Percentiles rank a stretch among this genome's conserved stretches.
phyloP scores from a whole-genome alignment of 2,113 vertebrate species.

The Vulpes lagopus region DNA sequence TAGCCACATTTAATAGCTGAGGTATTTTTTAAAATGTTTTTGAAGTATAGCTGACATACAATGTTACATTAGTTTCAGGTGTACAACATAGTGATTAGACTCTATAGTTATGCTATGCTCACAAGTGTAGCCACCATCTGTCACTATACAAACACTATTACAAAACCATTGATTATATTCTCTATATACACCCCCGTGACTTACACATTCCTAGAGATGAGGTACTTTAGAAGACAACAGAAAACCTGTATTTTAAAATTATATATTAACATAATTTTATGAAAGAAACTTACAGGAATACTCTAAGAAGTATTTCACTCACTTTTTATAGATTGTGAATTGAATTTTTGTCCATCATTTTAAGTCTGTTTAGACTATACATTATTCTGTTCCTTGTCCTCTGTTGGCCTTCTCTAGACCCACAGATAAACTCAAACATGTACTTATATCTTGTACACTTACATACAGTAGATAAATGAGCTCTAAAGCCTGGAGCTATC shows the following conservation, averaged over 20 bases:
- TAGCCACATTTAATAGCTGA: constrained; percentile 52
- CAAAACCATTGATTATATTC: neutral
- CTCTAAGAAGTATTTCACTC: neutral
- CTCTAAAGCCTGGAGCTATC: neutral
- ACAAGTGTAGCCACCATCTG: neutral
- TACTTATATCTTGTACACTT: neutral
- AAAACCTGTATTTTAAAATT: constrained; percentile 22
- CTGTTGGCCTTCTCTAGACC: neutral
- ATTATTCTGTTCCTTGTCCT: neutral
- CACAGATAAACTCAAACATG: neutral
- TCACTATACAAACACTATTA: neutral
- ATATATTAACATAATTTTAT: constrained; percentile 29
- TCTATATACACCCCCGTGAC: neutral
- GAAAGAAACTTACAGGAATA: neutral
- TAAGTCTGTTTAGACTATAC: neutral
- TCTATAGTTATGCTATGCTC: neutral
- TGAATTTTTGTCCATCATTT: constrained; percentile 49
- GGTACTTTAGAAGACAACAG: neutral
- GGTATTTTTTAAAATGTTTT: neutral
- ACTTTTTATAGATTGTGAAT: constrained; percentile 18
- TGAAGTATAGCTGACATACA: neutral
- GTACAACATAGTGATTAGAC: neutral
- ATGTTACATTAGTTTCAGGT: neutral
- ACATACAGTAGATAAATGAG: neutral
- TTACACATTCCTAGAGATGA: neutral